Conservation (phyloP, 92 coral and sea anemone genomes). For the Paragorgia papillata region DNA sequence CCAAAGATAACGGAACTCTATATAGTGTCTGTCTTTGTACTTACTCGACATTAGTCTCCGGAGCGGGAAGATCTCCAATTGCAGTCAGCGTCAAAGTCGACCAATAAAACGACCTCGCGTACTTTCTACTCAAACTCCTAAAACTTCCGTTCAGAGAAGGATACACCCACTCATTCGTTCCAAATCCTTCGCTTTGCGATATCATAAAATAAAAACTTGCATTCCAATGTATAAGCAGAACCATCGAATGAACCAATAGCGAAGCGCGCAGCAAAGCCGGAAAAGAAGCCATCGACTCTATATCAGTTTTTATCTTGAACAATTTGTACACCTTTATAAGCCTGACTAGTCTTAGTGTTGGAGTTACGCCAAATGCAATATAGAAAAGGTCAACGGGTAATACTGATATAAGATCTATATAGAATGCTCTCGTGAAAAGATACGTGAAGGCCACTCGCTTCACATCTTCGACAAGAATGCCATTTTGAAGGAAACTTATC, state of each 20-base stretch:
- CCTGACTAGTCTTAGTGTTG: conserved; percentile 75
- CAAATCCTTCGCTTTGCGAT: conserved; percentile 22
- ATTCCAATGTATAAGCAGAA: conserved; percentile 34
- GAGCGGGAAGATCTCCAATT: conserved; percentile 28
- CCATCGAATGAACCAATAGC: conserved; percentile 31
- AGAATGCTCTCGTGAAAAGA: conserved; percentile 18
- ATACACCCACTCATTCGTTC: conserved; percentile 35
- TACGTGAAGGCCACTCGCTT: conserved; percentile 29
- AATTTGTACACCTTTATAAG: conserved; percentile 78
- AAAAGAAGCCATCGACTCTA: conserved; percentile 87
- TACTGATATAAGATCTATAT: conserved; percentile 7
- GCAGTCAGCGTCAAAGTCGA: conserved; percentile 37
- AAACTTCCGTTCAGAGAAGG: conserved; percentile 33
- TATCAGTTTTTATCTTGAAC: conserved; percentile 71
- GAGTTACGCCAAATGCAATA: conserved; percentile 66
- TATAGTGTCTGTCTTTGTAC: too few relatives aligned
- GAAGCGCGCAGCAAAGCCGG: conserved; percentile 78
- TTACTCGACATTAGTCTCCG: conserved; percentile 63
- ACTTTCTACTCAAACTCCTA: conserved; percentile 16
- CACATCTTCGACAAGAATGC: conserved; percentile 22
- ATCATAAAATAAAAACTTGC: conserved; percentile 42
- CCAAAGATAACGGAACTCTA: too few relatives aligned
- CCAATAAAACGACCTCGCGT: conserved; percentile 36
- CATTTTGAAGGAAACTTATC: conserved; percentile 34
- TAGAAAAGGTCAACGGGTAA: conserved; percentile 47